phyloP scores from a whole-genome alignment of 1,140 invertebrate genomes.

The Cydia strobilella region DNA sequence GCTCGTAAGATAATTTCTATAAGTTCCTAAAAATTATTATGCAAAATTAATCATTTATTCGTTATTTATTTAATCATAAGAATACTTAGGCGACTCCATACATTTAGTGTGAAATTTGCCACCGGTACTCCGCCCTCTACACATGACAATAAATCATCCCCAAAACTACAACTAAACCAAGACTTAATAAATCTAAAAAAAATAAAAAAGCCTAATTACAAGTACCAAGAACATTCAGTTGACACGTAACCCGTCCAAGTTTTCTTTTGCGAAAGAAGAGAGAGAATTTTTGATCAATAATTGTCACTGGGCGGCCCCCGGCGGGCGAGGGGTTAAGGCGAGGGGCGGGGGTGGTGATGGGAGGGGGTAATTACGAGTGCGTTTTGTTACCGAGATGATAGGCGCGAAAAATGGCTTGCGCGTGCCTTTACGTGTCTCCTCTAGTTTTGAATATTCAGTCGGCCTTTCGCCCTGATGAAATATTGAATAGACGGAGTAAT shows the following conservation, averaged over 20 bases:
- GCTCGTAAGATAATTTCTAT: no score
- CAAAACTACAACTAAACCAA: no score
- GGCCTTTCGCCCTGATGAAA: constrained; percentile 75
- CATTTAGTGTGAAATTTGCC: no score
- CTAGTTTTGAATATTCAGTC: constrained; percentile 78
- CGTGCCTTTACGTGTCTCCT: constrained; percentile 77
- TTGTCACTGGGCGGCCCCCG: constrained; percentile 76
- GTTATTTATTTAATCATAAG: no score
- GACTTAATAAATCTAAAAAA: constrained; percentile 28
- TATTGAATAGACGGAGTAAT: constrained; percentile 77
- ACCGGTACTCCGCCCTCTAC: no score
- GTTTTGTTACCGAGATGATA: constrained; percentile 79
- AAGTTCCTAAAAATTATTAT: no score
- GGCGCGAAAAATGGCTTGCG: constrained; percentile 79
- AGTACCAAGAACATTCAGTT: constrained; percentile 69
- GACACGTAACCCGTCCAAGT: constrained; percentile 80
- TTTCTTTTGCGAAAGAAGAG: constrained; percentile 80
- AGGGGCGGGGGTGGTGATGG: constrained; percentile 41
- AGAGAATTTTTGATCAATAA: constrained; percentile 80
- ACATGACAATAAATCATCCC: no score
- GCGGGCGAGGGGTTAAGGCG: constrained; percentile 43
- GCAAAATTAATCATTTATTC: no score
- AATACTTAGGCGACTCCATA: no score
- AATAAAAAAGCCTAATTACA: constrained; percentile 70
- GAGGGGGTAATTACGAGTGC: constrained; percentile 77